phyloP scores from a whole-genome alignment of 2,797 vertebrate genomes.

The Clarias laeviceps region DNA sequence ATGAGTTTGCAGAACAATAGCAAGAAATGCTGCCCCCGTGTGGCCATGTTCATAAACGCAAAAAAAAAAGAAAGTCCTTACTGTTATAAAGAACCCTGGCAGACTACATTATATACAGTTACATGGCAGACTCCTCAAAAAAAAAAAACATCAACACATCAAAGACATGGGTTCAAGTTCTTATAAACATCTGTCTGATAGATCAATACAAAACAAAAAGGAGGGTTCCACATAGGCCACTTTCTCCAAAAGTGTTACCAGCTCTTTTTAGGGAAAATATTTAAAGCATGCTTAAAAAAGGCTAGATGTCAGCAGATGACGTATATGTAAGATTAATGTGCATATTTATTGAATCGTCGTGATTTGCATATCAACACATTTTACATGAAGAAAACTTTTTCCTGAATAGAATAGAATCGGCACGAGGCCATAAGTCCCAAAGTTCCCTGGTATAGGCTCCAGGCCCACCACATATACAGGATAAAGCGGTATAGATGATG shows the following conservation, averaged over 20 bases:
- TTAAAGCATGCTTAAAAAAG: not conserved
- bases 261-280: no score
- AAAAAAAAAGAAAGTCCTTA: no score
- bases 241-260: not conserved
- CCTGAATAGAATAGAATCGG: not conserved
- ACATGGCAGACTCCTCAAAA: no score
- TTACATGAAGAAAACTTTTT: not conserved
- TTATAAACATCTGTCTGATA: not conserved
- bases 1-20: not conserved
- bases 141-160: not conserved
- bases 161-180: not conserved
- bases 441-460: no score
- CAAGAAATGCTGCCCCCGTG: conserved; percentile 51
- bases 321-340: not conserved
- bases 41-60: conserved; percentile 16
- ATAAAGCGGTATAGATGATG: no score
- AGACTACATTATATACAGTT: no score
- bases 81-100: no score
- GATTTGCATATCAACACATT: not conserved
- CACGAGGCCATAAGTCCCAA: no score
- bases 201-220: not conserved
- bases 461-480: no score
- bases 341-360: not conserved
- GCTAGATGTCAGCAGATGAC: not conserved
- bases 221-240: not conserved